phyloP scores from a whole-genome alignment of 2,113 vertebrate species.

The Chionomys nivalis region DNA sequence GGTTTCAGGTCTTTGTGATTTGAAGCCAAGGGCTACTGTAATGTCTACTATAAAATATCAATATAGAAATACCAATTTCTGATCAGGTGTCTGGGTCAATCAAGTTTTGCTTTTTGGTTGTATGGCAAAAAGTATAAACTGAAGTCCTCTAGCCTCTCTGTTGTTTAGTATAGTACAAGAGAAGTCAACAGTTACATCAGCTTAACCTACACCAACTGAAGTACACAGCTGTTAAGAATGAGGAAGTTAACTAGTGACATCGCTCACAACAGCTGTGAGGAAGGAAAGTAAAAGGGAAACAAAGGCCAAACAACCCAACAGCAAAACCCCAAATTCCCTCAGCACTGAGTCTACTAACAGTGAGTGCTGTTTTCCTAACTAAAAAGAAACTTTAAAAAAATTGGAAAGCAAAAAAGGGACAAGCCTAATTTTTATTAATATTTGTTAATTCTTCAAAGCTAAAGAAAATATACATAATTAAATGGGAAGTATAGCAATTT shows the following conservation, averaged over 20 bases:
- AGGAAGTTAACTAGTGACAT: constrained; percentile 71
- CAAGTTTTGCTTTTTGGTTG: constrained; percentile 60
- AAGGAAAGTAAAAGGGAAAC: constrained; percentile 41
- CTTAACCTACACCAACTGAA: background rate
- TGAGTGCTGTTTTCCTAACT: constrained; percentile 65
- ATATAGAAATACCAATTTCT: constrained; percentile 65
- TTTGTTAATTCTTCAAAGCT: constrained; percentile 81
- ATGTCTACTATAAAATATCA: constrained; percentile 45
- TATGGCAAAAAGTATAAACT: constrained; percentile 37
- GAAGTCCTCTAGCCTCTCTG: constrained; percentile 41
- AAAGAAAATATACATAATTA: constrained; percentile 85
- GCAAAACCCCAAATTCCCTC: constrained; percentile 50
- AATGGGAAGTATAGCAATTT: constrained; percentile 85
- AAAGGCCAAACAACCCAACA: constrained; percentile 36
- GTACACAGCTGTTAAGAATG: constrained; percentile 68
- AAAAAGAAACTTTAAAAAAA: constrained; percentile 67
- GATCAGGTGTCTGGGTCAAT: constrained; percentile 36
- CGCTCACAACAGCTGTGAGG: constrained; percentile 64
- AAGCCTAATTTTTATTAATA: constrained; percentile 72
- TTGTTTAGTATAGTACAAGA: constrained; percentile 51
- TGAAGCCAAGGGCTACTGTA: background rate
- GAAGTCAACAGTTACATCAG: constrained; percentile 61
- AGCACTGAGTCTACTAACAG: constrained; percentile 54
- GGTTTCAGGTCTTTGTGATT: constrained; percentile 75
- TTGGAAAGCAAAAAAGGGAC: constrained; percentile 51